Conservation (phyloP, 2,888 invertebrate species). For the Rhyacophila evoluta region DNA sequence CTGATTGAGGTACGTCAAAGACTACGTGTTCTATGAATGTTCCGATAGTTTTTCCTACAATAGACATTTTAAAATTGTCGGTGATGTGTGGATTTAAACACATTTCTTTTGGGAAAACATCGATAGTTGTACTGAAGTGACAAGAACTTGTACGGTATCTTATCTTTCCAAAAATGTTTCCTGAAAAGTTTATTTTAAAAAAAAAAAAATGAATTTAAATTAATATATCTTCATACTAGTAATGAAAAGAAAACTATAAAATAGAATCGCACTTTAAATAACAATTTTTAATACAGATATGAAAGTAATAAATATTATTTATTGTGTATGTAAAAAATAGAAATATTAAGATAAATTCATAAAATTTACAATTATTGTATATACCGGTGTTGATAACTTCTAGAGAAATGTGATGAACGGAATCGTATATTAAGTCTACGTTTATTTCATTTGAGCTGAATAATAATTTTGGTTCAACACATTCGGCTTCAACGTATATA, state of each 20-base stretch:
- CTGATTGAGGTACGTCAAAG: constrained; percentile 30
- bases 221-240: too few species aligned
- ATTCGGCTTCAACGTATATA: constrained; percentile 27
- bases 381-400: constrained; percentile 30
- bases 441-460: constrained; percentile 1
- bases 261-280: too few species aligned
- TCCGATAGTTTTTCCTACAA: constrained; percentile 25
- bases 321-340: too few species aligned
- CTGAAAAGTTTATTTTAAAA: too few species aligned
- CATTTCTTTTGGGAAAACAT: constrained; percentile 21
- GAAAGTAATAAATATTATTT: too few species aligned
- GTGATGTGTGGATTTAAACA: not conserved
- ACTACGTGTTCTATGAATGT: constrained; percentile 33
- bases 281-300: too few species aligned
- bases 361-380: too few species aligned
- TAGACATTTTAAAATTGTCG: not conserved
- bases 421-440: constrained; percentile 27
- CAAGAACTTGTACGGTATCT: not conserved
- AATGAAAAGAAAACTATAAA: too few species aligned
- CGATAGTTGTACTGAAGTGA: constrained; percentile 34
- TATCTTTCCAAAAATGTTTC: constrained; percentile 8
- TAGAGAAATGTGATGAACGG: not conserved
- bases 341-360: too few species aligned
- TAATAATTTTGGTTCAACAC: constrained; percentile 28
- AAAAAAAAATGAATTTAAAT: too few species aligned